Conservation (phyloP, 1,140 invertebrate genomes). For the Phymastichus coffea region DNA sequence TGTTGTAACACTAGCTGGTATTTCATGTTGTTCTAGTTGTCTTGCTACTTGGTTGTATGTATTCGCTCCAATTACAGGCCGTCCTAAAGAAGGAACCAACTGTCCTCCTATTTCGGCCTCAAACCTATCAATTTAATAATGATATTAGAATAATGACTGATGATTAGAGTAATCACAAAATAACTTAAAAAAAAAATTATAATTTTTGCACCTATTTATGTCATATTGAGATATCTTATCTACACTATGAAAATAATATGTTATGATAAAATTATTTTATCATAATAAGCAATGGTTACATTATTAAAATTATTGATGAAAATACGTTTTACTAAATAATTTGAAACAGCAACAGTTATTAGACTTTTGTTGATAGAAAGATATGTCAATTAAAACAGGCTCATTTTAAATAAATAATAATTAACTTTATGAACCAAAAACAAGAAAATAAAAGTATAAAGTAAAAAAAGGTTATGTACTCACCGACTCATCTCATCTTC, state of each 20-base stretch:
- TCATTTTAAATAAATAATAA: too few relatives aligned
- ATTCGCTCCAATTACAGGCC: constrained; percentile 67
- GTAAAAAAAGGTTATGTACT: constrained; percentile 30
- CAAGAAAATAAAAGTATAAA: neutral
- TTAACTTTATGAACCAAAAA: too few relatives aligned
- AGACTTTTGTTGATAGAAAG: too few relatives aligned
- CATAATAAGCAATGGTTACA: too few relatives aligned
- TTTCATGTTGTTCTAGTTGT: constrained; percentile 61
- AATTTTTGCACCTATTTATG: constrained; percentile 21
- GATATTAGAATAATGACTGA: constrained; percentile 12
- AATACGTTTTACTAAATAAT: too few relatives aligned
- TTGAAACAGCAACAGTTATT: too few relatives aligned
- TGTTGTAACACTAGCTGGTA: constrained; percentile 46
- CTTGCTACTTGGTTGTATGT: constrained; percentile 69
- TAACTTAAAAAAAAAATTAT: constrained; percentile 24
- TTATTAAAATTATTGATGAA: too few relatives aligned
- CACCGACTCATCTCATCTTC: constrained; percentile 84
- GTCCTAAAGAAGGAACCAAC: constrained; percentile 55
- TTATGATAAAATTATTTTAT: too few relatives aligned
- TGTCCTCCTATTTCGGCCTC: constrained; percentile 81
- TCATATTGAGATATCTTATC: neutral
- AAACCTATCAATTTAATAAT: constrained; percentile 61
- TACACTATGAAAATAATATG: too few relatives aligned
- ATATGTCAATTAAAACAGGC: too few relatives aligned
- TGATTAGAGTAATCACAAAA: neutral